phyloP scores from a whole-genome alignment of 2,113 vertebrate species.

The Zootoca vivipara region DNA sequence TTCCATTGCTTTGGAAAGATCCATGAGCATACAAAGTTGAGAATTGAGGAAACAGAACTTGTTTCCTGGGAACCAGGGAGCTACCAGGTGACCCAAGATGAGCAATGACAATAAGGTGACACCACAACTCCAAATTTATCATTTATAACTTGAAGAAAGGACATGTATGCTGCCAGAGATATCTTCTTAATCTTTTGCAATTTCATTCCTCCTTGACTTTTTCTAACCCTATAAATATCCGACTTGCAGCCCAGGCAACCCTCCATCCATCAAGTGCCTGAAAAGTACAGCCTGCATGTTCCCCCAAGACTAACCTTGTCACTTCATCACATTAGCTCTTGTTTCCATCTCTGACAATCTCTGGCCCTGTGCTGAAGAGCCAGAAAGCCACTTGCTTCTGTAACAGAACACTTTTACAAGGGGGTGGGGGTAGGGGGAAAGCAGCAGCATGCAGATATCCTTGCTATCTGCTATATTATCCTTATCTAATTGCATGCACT shows the following conservation, averaged over 20 bases:
- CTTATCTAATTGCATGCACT: constrained; percentile 58
- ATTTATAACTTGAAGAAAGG: background rate
- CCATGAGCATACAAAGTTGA: background rate
- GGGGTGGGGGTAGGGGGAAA: background rate
- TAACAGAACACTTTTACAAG: constrained; percentile 27
- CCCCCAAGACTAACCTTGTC: constrained; percentile 23
- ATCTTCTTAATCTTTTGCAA: constrained; percentile 32
- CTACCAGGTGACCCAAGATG: background rate
- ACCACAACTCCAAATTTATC: background rate
- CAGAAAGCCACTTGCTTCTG: constrained; percentile 14
- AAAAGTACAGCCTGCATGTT: background rate
- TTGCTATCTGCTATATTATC: constrained; percentile 49
- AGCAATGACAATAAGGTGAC: background rate
- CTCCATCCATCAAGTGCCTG: constrained; percentile 12
- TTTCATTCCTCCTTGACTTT: constrained; percentile 31
- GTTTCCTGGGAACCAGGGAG: background rate
- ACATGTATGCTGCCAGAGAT: constrained; percentile 7
- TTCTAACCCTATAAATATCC: background rate
- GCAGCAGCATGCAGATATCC: constrained; percentile 22
- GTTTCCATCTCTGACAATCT: constrained; percentile 18
- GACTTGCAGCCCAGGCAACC: constrained; percentile 27
- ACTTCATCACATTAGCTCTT: background rate
- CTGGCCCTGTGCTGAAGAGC: constrained; percentile 11
- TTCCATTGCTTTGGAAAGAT: background rate
- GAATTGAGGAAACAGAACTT: background rate